Conservation (phyloP, 2,888 invertebrate genomes). For the Apantesis nais region DNA sequence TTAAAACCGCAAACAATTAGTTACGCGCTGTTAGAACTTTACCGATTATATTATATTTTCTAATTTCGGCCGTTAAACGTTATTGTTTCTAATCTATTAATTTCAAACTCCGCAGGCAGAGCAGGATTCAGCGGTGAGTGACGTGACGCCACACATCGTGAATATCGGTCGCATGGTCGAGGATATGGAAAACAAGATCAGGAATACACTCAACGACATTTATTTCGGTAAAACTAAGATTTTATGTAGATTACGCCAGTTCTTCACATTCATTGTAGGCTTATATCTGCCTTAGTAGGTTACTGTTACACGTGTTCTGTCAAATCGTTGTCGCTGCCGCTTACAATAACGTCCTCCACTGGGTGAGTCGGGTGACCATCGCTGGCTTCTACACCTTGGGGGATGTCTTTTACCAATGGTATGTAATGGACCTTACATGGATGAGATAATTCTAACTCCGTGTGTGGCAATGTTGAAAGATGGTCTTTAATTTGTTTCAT, state of each 20-base stretch:
- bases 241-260: background rate
- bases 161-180: constrained; percentile 99
- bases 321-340: background rate
- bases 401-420: too few species aligned
- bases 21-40: too few species aligned
- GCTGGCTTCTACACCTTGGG: too few species aligned
- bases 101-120: constrained; percentile 88
- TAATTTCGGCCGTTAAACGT: background rate
- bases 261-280: background rate
- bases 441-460: background rate
- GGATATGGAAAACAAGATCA: constrained; percentile 99
- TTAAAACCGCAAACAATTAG: too few species aligned
- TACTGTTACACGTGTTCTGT: background rate
- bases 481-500: too few species aligned
- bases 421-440: too few species aligned
- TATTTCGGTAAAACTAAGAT: constrained; percentile 91
- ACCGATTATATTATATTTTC: too few species aligned
- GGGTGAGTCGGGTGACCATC: too few species aligned
- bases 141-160: constrained; percentile 98
- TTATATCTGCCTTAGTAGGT: too few species aligned
- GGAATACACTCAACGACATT: constrained; percentile 98
- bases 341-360: background rate
- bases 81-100: background rate
- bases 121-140: constrained; percentile 95
- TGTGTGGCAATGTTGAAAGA: background rate